Conservation (phyloP, 2,888 invertebrate genomes). For the Caenorhabditis sp. region DNA sequence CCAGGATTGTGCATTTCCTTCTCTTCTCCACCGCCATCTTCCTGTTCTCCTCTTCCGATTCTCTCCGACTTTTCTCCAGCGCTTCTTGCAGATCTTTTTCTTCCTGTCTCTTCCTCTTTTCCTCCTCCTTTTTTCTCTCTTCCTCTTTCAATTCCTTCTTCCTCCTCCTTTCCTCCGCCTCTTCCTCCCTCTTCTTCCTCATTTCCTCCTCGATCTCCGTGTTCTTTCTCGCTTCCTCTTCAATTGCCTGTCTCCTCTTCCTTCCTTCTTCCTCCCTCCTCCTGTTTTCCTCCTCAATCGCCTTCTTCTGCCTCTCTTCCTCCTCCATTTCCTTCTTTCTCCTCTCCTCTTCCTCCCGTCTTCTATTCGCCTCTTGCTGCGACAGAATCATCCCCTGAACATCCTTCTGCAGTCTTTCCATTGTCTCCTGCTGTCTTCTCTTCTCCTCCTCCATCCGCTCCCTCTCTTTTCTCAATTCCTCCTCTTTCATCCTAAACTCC, state of each 20-base stretch:
- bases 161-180: neutral
- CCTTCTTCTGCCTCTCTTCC: neutral
- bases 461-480: neutral
- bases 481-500: slow-evolving; percentile 3
- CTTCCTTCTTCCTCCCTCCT: neutral
- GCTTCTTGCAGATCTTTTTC: no score
- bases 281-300: neutral
- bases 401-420: neutral
- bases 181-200: neutral
- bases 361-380: neutral
- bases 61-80: neutral
- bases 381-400: neutral
- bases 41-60: neutral
- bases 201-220: neutral
- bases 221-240: neutral
- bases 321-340: neutral
- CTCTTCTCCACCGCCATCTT: no score
- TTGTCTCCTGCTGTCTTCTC: neutral
- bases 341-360: neutral
- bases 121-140: neutral
- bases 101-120: neutral
- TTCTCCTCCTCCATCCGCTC: neutral
- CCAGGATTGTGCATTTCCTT: neutral
- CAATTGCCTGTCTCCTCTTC: neutral
- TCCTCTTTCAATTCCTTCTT: neutral